Evolutionary conservation across 2,888 invertebrate genomes (phyloP), one percentile per base, ranked within the genome.

Genomic region (Formica aserva): DNA sequence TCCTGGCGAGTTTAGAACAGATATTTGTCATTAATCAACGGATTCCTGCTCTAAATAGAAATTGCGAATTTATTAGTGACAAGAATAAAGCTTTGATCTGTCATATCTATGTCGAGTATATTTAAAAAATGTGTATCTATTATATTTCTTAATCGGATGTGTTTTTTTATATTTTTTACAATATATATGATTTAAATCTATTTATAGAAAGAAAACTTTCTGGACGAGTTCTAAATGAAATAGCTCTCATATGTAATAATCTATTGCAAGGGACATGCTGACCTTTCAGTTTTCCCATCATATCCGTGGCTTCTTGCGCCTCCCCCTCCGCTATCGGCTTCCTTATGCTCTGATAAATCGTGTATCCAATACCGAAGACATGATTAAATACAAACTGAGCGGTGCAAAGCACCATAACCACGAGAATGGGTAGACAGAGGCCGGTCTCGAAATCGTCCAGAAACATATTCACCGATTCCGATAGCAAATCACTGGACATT

Each of bases 371-470:
- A 18, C 92, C 91, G 85, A 91, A 75, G 3, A 87, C 18, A 18
- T 93, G 93, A 85, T 90, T 91, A 41, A 93, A 67, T 48, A 93
- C 86, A n/a, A 94, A 92, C 69, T 94, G 94, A 1, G 91, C 45
- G 1, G 94, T 94, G 65, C 93, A 94, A 13, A 93, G 63, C 15
- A 93, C 57, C 35, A 94, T 92, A 8, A 93, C 26, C 29, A 94
- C 32, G 26, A 94, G 87, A 35, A 94, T 91, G 6, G 94, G 94
- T n/a, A 94, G 85, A 32, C 93, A 92, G 1, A 94, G 89, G 35
- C 85, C 90, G 29, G 89, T 89, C 82, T 94, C 94, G 13, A 93
- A 90, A 67, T 92, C 92, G 76, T 93, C 93, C 74, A 94, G 88
- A 69, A 93, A 86, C 9, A 85, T 77, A 80, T 94, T 91, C 29